Evolutionary conservation across 2,113 vertebrate species (phyloP), one percentile per base, ranked within the genome.

Genomic region (Bolborhynchus lineola): DNA sequence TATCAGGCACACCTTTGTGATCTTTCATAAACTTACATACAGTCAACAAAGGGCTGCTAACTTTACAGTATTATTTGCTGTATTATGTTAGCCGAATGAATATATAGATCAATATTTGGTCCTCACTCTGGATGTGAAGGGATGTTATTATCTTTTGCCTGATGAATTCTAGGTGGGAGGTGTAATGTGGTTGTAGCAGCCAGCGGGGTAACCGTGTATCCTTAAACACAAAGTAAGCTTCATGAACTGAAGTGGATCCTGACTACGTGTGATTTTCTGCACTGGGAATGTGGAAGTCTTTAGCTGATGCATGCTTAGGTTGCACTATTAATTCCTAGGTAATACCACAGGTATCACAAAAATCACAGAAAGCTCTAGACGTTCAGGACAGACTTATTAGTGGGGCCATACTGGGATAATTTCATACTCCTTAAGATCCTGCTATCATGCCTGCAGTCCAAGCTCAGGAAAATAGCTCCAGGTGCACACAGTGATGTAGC

Each of bases 401-500:
- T 86, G 63, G 29, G 31, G 33, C 44, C 81, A 35, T 72, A 63
- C 71, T 92, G 74, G 46, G 70, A 49, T 92, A 65, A 83, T 97
- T 92, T 88, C 2, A 2, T 93, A 65, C 39, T 96, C 79, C 91
- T 96, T 84, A 76, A 92, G 74, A 89, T 90, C 87, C 80, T 93
- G 90, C 93, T 98, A 95, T 89, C 90, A 80, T 91, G 78, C 95
- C 97, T 95, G 84, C 82, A 95, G 78, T 83, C 46, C 83, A 60
- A 79, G 52, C 88, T 81, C 60, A 81, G 55, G 25, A 91, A 79
- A 67, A 82, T 55, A 86, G 29, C 77, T 83, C 44, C 74, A 84
- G 70, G 47, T 95, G 89, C n/a, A 33, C 74, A 49, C 81, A 78
- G 70, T 12, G 10, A 92, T 81, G 82, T 67, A 69, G 77, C 67